Evolutionary conservation across 2,797 vertebrate genomes (phyloP).

Genomic region (Mormyrops boulengeri): DNA sequence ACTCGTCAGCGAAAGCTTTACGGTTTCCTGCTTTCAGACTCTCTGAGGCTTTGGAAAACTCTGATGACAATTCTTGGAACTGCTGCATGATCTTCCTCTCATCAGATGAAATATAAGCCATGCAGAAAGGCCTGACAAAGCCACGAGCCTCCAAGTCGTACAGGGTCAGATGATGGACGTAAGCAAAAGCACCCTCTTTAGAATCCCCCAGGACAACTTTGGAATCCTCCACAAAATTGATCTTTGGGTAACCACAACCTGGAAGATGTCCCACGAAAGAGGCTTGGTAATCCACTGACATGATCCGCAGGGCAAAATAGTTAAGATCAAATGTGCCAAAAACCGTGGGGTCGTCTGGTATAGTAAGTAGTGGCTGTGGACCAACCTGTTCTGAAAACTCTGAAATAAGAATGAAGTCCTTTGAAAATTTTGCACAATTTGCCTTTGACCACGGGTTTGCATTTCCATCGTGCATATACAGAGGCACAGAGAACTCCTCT

Average conservation of each 20-base stretch:
- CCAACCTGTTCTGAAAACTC: conserved; percentile 98
- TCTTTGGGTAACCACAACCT: conserved; percentile 86
- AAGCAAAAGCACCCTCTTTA: conserved; percentile 93
- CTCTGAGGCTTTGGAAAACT: conserved; percentile 92
- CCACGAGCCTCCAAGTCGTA: conserved; percentile 94
- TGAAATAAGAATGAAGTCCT: conserved; percentile 96
- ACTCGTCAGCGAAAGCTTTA: conserved; percentile 84
- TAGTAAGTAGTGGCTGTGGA: conserved; percentile 91
- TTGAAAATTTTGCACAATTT: conserved; percentile 83
- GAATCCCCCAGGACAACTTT: conserved; percentile 94
- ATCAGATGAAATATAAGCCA: conserved; percentile 93
- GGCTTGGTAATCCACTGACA: conserved; percentile 99
- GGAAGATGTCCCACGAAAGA: conserved; percentile 93
- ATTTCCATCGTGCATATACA: conserved; percentile 69
- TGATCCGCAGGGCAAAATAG: conserved; percentile 95
- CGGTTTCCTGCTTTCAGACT: conserved; percentile 90
- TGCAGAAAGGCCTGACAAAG: conserved; percentile 93
- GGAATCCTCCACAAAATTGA: conserved; percentile 97
- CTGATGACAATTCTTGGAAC: conserved; percentile 81
- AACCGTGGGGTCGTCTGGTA: conserved; percentile 83
- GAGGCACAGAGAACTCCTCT: conserved; percentile 87
- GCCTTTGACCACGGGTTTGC: conserved; percentile 90
- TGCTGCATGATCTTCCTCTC: conserved; percentile 97
- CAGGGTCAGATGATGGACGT: conserved; percentile 92
- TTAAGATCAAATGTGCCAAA: conserved; percentile 94